Evolutionary conservation across 2,888 invertebrate genomes (phyloP), one percentile per base, ranked within the genome.

Genomic region (Acleris literana): DNA sequence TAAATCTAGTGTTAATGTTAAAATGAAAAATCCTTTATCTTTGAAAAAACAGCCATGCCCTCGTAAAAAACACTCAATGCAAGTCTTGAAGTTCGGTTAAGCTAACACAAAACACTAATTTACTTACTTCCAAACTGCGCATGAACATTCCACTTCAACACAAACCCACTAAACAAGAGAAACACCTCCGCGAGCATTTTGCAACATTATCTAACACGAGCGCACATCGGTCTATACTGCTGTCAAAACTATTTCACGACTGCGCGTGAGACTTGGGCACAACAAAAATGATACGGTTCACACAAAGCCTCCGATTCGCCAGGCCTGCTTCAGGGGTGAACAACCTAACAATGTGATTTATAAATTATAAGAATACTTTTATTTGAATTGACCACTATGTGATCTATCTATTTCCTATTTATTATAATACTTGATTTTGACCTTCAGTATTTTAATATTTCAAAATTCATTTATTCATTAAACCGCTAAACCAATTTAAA

Each of bases 111-210:
- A 7, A 16, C n/a, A 53, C 43, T 20, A 6, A 17, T 63, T 18
- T 52, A 88, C 91, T 90, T 82, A 92, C 92, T 88, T 64, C 92
- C 91, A 83, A 92, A 92, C 70, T 92, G 90, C 63, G 88, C 92
- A 63, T 79, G 76, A 60, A 83, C 87, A 68, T 75, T 82, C 84
- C 87, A 84, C 70, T 81, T 74, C 63, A 84, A 77, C 73, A 81
- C 70, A 76, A 80, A 81, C 70, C 87, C 71, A 72, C 75, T 79
- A 56, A 86, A 73, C 63, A 82, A 72, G 72, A 80, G 71, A 67
- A 68, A 73, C 66, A 80, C 71, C 69, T 70, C 72, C 72, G 74
- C 52, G 57, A 65, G 55, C 62, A 62, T 68, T 22, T 63, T 54
- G 62, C 44, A 52, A 46, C 58, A 69, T 62, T 63, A 58, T 68